Evolutionary conservation across 1,140 invertebrate genomes (phyloP), one percentile per base, ranked within the genome.

Genomic region (Mizuhopecten yessoensis): DNA sequence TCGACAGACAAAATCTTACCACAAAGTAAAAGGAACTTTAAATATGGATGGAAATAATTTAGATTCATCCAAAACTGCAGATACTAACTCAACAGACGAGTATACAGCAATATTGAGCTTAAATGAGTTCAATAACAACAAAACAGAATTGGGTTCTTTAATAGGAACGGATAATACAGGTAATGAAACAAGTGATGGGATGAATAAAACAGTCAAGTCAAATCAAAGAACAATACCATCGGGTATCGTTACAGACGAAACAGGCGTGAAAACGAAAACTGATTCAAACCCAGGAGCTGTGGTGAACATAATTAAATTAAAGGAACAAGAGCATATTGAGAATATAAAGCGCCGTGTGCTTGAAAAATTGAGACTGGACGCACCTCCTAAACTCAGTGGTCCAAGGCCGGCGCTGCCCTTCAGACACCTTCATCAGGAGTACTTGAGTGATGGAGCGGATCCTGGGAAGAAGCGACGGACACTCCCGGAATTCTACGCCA

Each of bases 291-390:
- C 15, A 15, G 9, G 20, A 33, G 34, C 20, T 3, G 0, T 10
- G 86, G 39, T 17, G 15, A 23, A 87, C 23, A 39, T 90, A 23
- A 39, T 87, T 23, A 42, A 86, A 39, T 23, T 87, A 13, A 13
- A 33, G 13, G 87, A 88, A 90, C 15, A 75, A 2, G 45, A 86
- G 42, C 90, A 91, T 33, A n/a, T 90, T 2, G 90, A 92, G 36
- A 36, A 23, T 0, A 90, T 92, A 34, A 92, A 92, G 34, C 33
- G 86, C 34, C 89, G 90, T 36, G 49, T 92, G 9, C 36, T 92
- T 29, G 20, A 49, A 34, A 90, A 91, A 57, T 39, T 92, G 20
- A 88, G 92, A 7, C 33, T 92, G 86, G 33, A 86, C 17, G 33
- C 42, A 45, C 90, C 92, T 17, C 92, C 90, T 34, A 88, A 42